These are phyloP conservation scores for Brenthis ino DNA, from an alignment of 2,888 invertebrate genomes.

Conservation along the genomic window DNA sequence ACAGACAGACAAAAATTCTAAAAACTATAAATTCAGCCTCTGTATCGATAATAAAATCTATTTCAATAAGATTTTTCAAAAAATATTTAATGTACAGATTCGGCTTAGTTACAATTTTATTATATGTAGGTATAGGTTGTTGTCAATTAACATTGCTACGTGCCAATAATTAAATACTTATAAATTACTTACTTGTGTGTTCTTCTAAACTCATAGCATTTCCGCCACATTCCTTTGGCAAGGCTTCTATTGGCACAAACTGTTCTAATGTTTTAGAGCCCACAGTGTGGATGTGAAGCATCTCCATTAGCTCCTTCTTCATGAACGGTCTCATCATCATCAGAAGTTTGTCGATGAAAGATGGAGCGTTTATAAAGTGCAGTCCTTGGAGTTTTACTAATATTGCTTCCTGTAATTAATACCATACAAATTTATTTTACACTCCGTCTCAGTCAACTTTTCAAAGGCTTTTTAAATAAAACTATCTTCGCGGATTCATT, in stretches of 20 bases:
- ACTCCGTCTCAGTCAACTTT: no score
- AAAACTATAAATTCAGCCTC: no score
- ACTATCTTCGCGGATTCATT: no score
- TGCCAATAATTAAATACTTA: background rate
- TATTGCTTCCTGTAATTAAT: constrained; percentile 77
- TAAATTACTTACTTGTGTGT: constrained; percentile 35
- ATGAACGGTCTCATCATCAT: constrained; percentile 85
- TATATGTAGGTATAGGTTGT: background rate
- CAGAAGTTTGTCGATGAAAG: constrained; percentile 84
- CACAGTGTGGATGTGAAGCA: constrained; percentile 72
- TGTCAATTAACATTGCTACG: background rate
- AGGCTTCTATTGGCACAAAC: constrained; percentile 69
- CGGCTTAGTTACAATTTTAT: no score
- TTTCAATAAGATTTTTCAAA: no score
- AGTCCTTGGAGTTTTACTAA: constrained; percentile 83
- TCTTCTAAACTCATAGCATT: constrained; percentile 18
- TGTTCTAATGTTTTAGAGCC: constrained; percentile 62
- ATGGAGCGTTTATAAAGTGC: constrained; percentile 84
- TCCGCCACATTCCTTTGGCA: constrained; percentile 32
- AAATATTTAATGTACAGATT: no score
- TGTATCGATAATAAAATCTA: no score
- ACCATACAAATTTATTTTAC: background rate
- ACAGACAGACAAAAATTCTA: no score
- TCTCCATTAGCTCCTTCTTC: constrained; percentile 81
- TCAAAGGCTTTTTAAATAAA: no score